Evolutionary conservation across 2,797 vertebrate genomes (phyloP).

Genomic region (Atherinosoma microstoma): DNA sequence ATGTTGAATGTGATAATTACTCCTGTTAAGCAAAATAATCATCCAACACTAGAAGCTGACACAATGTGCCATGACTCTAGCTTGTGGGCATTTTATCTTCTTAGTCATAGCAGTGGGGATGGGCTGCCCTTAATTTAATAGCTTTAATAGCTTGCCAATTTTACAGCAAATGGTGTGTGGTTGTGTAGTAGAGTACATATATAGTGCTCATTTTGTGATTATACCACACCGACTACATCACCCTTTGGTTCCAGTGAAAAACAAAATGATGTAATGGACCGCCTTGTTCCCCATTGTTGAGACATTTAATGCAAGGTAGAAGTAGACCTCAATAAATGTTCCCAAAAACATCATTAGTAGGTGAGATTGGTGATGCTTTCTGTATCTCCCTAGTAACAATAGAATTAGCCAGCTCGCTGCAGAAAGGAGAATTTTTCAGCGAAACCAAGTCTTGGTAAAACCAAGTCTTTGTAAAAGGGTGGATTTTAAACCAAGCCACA

Average conservation of each 20-base stretch:
- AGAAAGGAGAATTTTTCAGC: neutral
- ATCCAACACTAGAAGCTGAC: conserved; percentile 57
- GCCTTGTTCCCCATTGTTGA: neutral
- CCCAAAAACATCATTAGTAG: neutral
- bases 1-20: conserved; percentile 75
- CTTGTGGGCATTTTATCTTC: conserved; percentile 64
- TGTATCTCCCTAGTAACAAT: neutral
- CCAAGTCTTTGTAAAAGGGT: too few relatives aligned
- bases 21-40: conserved; percentile 74
- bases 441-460: neutral
- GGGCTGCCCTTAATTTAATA: conserved; percentile 52
- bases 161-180: conserved; percentile 9
- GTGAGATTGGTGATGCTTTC: neutral
- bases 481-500: neutral
- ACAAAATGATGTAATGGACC: neutral
- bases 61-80: conserved; percentile 64
- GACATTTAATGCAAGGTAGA: neutral
- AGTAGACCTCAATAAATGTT: neutral
- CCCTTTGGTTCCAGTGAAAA: neutral
- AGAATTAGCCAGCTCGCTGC: neutral
- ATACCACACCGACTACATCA: neutral
- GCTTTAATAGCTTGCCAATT: conserved; percentile 36
- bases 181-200: neutral
- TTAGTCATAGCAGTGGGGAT: conserved; percentile 55
- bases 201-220: neutral